Evolutionary conservation across 2,888 invertebrate genomes (phyloP).

Genomic region (Dolichopus griseipennis): DNA sequence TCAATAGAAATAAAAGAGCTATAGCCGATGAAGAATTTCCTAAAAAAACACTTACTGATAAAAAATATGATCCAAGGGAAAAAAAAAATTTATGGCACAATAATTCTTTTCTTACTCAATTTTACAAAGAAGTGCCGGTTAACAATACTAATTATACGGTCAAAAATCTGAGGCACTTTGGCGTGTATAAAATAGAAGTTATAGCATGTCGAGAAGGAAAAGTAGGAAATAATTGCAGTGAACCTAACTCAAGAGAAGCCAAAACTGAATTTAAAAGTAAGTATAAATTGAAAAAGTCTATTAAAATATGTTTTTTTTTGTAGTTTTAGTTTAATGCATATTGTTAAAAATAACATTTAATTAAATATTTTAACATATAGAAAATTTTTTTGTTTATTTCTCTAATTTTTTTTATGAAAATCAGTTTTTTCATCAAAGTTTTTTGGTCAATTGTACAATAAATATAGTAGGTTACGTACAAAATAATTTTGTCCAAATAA

Average conservation of each 20-base stretch:
- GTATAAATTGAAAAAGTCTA: background rate
- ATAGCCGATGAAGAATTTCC: background rate
- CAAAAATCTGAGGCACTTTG: slow-evolving; percentile 62
- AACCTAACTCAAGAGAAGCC: background rate
- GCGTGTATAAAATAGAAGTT: slow-evolving; percentile 65
- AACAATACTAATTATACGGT: slow-evolving; percentile 47
- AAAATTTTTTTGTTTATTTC: too few relatives aligned
- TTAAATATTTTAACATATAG: too few relatives aligned
- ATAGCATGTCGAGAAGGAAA: slow-evolving; percentile 62
- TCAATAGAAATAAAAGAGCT: background rate
- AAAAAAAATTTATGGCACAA: background rate
- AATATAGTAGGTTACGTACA: too few relatives aligned
- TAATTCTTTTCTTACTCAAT: slow-evolving; percentile 26
- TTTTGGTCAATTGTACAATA: too few relatives aligned
- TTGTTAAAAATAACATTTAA: too few relatives aligned
- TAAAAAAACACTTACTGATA: background rate
- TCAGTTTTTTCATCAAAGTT: too few relatives aligned
- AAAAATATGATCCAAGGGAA: background rate
- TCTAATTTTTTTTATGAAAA: too few relatives aligned
- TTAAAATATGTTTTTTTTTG: too few relatives aligned
- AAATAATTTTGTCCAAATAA: too few relatives aligned
- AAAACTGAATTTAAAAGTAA: background rate
- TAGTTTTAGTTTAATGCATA: too few relatives aligned
- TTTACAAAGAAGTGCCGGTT: slow-evolving; percentile 29
- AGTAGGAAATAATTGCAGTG: slow-evolving; percentile 12